phyloP scores from a whole-genome alignment of 2,113 vertebrate species.

The Gopherus flavomarginatus region DNA sequence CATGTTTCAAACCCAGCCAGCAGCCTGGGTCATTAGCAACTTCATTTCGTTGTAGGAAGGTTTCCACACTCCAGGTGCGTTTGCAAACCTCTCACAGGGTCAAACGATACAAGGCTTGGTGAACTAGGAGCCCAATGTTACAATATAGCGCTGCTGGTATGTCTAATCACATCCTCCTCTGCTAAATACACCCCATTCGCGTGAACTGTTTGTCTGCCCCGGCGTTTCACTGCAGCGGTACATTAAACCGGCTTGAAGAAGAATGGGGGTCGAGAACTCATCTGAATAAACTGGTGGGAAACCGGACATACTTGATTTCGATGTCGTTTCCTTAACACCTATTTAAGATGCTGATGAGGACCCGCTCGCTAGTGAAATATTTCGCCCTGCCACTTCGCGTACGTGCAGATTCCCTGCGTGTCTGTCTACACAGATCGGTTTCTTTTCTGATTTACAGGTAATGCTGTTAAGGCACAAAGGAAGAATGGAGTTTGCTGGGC shows the following conservation, averaged over 20 bases:
- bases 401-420: background rate
- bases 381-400: background rate
- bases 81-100: background rate
- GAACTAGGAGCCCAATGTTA: background rate
- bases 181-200: background rate
- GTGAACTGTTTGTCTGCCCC: too few relatives aligned
- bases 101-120: background rate
- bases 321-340: background rate
- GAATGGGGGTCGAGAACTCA: too few relatives aligned
- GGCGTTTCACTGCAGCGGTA: too few relatives aligned
- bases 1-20: too few relatives aligned
- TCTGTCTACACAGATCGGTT: background rate
- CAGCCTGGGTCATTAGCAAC: accelerated
- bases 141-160: background rate
- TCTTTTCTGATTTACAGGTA: background rate
- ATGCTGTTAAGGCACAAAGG: background rate
- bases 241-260: too few relatives aligned
- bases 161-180: background rate
- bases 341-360: background rate
- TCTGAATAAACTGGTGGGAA: too few relatives aligned
- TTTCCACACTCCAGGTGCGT: background rate
- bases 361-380: background rate
- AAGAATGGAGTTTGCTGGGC: background rate
- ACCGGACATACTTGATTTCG: background rate
- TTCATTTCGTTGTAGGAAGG: too few relatives aligned